Base-by-base conservation (phyloP, 2,888 invertebrate species). In the Crocallis elinguaria region DNA sequence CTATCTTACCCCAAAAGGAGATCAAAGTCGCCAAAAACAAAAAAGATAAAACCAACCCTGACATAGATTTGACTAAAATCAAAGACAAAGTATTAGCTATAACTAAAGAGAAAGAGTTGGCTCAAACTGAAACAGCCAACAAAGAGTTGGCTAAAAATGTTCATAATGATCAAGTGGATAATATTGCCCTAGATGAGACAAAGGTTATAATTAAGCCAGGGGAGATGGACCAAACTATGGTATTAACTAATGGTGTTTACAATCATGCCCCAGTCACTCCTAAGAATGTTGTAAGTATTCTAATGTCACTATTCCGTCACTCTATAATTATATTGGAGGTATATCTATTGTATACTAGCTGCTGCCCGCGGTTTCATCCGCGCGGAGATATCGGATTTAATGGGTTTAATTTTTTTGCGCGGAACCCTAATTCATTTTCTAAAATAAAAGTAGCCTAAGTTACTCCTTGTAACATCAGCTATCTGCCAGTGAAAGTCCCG, bases 151-250 rank as follows among this genome's bases (percentile, higher is more conserved):
- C 17, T n/a, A 36, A 27, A 36, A 35, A n/a, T n/a, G n/a, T n/a
- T n/a, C n/a, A 17, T 14, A 25, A 37, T 1, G 45, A 52, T 9
- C n/a, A 29, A 30, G 12, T 29, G 0, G 60, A 54, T 25, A 39
- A 57, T 23, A 19, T 14, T 11, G 48, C 60, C 0, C 44, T 84
- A 37, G 77, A 87, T 8, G 75, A 79, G 27, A 84, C 84, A 0
- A 67, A 65, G 17, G 59, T 82, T 0, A 54, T 82, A 12, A 29
- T 17, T 2, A 58, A 52, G 5, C 23, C 17, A n/a, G 27, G 35
- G 8, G 73, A 75, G 16, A 75, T 84, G 78, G 82, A 89, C 30
- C 72, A 72, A n/a, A 86, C 88, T 1, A 54, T 86, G 19, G 79
- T 84, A 1, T 29, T 88, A 29, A 72, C 81, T 0, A 86, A 83